These are phyloP conservation scores for Machimus atricapillus DNA, from an alignment of 2,888 invertebrate species.

Conservation along the genomic window DNA sequence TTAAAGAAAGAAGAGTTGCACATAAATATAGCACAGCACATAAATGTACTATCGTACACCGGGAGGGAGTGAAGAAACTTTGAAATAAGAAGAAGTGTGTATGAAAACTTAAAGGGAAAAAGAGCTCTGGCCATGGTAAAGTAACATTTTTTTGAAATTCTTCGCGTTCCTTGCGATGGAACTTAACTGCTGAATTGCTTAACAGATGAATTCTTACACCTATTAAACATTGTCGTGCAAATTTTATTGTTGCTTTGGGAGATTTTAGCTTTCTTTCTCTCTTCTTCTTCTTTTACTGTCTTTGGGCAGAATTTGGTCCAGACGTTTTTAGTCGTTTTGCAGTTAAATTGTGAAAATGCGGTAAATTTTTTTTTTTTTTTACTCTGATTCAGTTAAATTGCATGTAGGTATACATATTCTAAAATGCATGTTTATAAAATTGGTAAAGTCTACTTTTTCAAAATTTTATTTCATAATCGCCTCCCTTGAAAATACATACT, in stretches of 20 bases:
- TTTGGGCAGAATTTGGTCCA: background rate
- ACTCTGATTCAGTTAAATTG: too few relatives aligned
- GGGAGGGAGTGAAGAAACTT: constrained; percentile 5
- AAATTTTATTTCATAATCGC: too few relatives aligned
- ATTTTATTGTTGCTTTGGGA: constrained; percentile 16
- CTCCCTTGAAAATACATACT: too few relatives aligned
- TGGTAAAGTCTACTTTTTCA: too few relatives aligned
- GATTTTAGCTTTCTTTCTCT: background rate
- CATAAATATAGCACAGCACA: constrained; percentile 32
- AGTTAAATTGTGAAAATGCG: too few relatives aligned
- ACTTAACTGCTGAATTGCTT: constrained; percentile 21
- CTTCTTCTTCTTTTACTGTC: background rate
- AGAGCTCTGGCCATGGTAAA: background rate
- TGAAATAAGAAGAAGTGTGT: constrained; percentile 25
- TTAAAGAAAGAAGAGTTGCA: constrained; percentile 27
- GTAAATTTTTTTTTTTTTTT: too few relatives aligned
- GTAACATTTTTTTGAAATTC: constrained; percentile 30
- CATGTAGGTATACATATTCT: too few relatives aligned
- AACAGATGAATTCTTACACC: constrained; percentile 41
- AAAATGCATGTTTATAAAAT: too few relatives aligned
- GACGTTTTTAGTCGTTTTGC: too few relatives aligned
- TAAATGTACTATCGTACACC: constrained; percentile 17
- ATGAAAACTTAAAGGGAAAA: background rate
- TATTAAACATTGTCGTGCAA: constrained; percentile 35
- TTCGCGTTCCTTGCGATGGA: constrained; percentile 17